phyloP scores from a whole-genome alignment of 2,113 vertebrate species.

The Sitta europaea region DNA sequence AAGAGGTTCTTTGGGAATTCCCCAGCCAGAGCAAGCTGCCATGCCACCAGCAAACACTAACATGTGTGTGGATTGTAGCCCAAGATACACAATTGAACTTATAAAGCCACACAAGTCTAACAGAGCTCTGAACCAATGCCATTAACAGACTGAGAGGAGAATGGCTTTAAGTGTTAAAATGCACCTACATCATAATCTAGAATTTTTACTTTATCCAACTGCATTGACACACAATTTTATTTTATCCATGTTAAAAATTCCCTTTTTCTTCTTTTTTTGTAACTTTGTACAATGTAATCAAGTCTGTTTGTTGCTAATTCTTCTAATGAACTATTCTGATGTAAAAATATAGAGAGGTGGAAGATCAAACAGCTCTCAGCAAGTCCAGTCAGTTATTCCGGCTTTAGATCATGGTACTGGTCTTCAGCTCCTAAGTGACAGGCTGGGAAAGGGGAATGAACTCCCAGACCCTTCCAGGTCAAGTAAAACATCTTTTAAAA shows the following conservation, averaged over 20 bases:
- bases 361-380: neutral
- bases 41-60: neutral
- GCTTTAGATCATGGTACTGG: neutral
- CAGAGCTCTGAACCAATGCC: neutral
- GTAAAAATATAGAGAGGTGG: neutral
- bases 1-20: neutral
- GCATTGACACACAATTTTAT: neutral
- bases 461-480: neutral
- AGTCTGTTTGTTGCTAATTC: neutral
- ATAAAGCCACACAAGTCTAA: neutral
- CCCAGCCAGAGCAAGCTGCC: neutral
- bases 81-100: neutral
- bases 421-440: neutral
- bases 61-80: rapidly evolving
- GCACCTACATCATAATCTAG: neutral
- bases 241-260: neutral
- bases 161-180: neutral
- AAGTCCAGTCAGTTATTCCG: neutral
- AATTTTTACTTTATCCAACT: neutral
- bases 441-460: neutral
- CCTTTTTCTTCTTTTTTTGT: neutral
- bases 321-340: neutral
- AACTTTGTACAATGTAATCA: neutral
- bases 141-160: neutral
- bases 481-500: neutral